Percentiles rank a stretch among this genome's conserved stretches.
These are phyloP conservation scores for Rachycentron canadum DNA, from an alignment of 2,797 vertebrate genomes.

Conservation along the genomic window DNA sequence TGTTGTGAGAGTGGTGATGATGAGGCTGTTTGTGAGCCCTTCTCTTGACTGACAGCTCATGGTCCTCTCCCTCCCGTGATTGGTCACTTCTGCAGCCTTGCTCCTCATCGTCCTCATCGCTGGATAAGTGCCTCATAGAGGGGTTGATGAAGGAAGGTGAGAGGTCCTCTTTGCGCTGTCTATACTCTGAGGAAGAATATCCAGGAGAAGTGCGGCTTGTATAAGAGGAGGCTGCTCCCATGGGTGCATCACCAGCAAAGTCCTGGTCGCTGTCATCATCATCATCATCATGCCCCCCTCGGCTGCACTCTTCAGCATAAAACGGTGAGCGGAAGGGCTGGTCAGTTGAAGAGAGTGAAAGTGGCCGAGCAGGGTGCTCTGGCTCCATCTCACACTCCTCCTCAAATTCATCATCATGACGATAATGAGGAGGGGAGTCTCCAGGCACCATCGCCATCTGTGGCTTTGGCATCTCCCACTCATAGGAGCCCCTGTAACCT, in stretches of 20 bases:
- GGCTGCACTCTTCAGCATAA: slow-evolving; percentile 79
- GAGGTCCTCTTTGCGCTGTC: slow-evolving; percentile 90
- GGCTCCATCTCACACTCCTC: slow-evolving; percentile 86
- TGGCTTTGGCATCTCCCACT: slow-evolving; percentile 83
- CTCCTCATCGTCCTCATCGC: slow-evolving; percentile 91
- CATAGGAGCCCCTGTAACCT: slow-evolving; percentile 79
- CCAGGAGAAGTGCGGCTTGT: slow-evolving; percentile 81
- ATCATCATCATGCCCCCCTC: slow-evolving; percentile 69
- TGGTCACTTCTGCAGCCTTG: slow-evolving; percentile 84
- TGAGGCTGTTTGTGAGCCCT: slow-evolving; percentile 82
- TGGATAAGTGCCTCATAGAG: slow-evolving; percentile 88
- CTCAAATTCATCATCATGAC: slow-evolving; percentile 85
- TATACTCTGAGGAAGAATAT: slow-evolving; percentile 89
- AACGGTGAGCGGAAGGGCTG: slow-evolving; percentile 83
- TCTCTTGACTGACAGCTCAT: slow-evolving; percentile 88
- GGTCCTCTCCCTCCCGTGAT: slow-evolving; percentile 82
- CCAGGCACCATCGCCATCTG: slow-evolving; percentile 82
- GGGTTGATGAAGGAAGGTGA: slow-evolving; percentile 98
- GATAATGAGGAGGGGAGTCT: slow-evolving; percentile 86
- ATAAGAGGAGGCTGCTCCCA: slow-evolving; percentile 79
- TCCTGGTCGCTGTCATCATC: slow-evolving; percentile 80
- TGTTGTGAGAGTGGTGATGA: slow-evolving; percentile 66
- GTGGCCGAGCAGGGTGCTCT: slow-evolving; percentile 88
- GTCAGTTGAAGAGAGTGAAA: slow-evolving; percentile 88
- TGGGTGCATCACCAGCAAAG: slow-evolving; percentile 54